Conservation (phyloP, 2,888 invertebrate genomes). For the Arge pagana region DNA sequence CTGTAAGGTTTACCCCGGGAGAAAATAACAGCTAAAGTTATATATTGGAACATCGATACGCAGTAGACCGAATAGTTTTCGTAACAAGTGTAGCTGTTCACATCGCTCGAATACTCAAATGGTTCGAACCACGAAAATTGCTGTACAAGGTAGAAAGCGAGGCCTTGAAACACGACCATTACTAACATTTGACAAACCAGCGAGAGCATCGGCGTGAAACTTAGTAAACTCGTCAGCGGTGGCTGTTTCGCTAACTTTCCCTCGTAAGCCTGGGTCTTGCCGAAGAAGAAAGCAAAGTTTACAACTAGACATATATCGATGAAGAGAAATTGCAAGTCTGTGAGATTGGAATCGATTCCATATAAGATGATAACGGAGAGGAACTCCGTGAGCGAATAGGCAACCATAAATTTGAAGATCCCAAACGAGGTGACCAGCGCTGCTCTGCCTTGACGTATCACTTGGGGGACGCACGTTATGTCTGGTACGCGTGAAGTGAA, state of each 20-base stretch:
- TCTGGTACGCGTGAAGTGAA: constrained; percentile 84
- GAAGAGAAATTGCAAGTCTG: constrained; percentile 69
- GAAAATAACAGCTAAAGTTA: constrained; percentile 67
- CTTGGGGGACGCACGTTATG: constrained; percentile 78
- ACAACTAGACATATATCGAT: constrained; percentile 69
- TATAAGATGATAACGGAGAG: constrained; percentile 80
- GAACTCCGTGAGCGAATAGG: constrained; percentile 89
- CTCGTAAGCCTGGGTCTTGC: constrained; percentile 63
- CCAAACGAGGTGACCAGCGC: constrained; percentile 89
- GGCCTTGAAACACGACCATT: constrained; percentile 59
- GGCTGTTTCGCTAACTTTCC: constrained; percentile 59
- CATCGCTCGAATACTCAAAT: constrained; percentile 54
- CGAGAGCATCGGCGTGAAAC: constrained; percentile 62
- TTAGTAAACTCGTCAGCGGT: constrained; percentile 63
- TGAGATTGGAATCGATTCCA: constrained; percentile 66
- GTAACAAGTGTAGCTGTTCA: constrained; percentile 58
- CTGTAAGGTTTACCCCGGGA: constrained; percentile 71
- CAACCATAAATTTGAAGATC: constrained; percentile 89
- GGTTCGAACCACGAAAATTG: constrained; percentile 64
- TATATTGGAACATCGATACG: constrained; percentile 69
- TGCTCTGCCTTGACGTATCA: constrained; percentile 83
- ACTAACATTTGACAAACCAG: constrained; percentile 61
- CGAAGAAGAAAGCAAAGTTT: constrained; percentile 68
- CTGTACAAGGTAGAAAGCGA: constrained; percentile 60
- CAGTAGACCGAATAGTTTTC: constrained; percentile 69